Evolutionary conservation across 2,113 vertebrate genomes (phyloP), one percentile per base, ranked within the genome.

Genomic region (Potamarius usumacintae): DNA sequence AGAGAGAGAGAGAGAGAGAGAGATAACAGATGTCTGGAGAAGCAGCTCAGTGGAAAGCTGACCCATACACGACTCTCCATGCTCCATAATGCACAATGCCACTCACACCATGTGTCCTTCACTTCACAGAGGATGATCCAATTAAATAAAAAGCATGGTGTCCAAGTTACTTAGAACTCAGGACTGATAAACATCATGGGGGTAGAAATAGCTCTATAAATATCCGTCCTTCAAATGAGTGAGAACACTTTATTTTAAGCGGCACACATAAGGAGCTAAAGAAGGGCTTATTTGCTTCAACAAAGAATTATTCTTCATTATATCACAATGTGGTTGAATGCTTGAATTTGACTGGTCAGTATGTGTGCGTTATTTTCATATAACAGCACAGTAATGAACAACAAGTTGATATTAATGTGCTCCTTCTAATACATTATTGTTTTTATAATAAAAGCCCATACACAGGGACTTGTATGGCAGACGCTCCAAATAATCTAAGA

Each of bases 1-100:
- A 42, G 42, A 67, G 71, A 63, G 42, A 4, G 42, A 42, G 42
- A 42, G 42, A 4, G 42, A 42, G 42, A 42, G 42, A 42, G 42
- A 67, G 71, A 63, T 63, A 83, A 53, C 71, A 84, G 72, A 77
- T 77, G 58, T 83, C 71, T 65, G 60, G 82, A 84, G 72, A 34
- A 79, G 74, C 87, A 69, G 82, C 69, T 83, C 25, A 63, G 55
- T 57, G 62, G 27, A 86, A 86, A 34, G 50, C 52, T 80, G 74
- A 86, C 48, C 71, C 85, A 34, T 53, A 48, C 0, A 5, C 65
- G 48, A 67, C 60, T 65, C 57, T 78, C 50, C 2, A 34, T 79
- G 60, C 42, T 62, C 48, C 58, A 53, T 27, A 74, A 87, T 58
- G 17, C 62, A 53, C 71, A 67, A 18, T 11, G 27, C 15, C 20